phyloP scores from a whole-genome alignment of 2,113 vertebrate genomes.

The Glaucomys volans region DNA sequence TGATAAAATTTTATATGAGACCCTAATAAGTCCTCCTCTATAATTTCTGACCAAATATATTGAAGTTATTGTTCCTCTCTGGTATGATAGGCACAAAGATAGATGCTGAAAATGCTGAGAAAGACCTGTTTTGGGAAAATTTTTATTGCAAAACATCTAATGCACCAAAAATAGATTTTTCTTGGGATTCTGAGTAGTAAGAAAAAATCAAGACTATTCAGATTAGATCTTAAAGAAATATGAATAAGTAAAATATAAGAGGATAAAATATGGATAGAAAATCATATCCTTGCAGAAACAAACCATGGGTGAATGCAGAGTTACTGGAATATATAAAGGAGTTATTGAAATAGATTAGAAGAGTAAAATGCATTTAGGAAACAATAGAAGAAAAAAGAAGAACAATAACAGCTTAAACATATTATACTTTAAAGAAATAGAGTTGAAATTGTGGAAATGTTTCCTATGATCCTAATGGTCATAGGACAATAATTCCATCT shows the following conservation, averaged over 20 bases:
- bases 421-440: not conserved
- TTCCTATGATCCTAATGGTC: not conserved
- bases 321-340: not conserved
- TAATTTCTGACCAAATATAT: not conserved
- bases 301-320: not conserved
- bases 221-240: not conserved
- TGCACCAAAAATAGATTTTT: not conserved
- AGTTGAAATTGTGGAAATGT: not conserved
- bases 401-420: not conserved
- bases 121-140: not conserved
- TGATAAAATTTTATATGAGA: not conserved
- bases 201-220: not conserved
- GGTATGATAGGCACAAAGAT: not conserved
- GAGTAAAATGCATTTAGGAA: not conserved
- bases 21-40: not conserved
- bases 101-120: not conserved
- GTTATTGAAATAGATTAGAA: not conserved
- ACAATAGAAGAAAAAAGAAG: not conserved
- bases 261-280: not conserved
- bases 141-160: not conserved
- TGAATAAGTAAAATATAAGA: not conserved
- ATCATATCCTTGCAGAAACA: not conserved
- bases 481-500: not conserved
- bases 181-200: not conserved
- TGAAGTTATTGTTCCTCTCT: not conserved